phyloP scores from a whole-genome alignment of 2,888 invertebrate species.

The Lumbricus terrestris region DNA sequence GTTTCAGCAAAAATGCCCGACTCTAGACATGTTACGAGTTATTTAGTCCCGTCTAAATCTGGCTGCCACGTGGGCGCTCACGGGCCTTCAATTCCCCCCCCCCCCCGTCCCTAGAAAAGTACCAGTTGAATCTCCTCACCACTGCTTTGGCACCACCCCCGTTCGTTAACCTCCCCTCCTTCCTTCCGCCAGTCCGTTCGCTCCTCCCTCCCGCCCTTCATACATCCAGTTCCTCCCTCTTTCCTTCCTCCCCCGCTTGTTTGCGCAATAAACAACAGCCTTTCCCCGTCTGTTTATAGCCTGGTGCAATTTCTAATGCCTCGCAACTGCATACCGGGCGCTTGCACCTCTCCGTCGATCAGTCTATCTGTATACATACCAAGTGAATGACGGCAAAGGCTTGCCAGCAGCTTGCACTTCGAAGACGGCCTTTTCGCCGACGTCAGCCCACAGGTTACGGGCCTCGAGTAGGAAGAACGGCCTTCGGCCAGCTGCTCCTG shows the following conservation, averaged over 20 bases:
- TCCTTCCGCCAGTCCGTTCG: neutral
- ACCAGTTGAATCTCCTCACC: too few relatives aligned
- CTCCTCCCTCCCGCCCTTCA: neutral
- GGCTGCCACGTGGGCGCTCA: neutral
- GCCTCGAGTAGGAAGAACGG: constrained; percentile 50
- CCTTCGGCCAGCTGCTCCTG: constrained; percentile 33
- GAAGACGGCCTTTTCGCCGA: constrained; percentile 53
- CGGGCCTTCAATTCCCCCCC: neutral
- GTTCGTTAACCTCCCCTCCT: neutral
- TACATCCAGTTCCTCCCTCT: neutral
- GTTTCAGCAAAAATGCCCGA: neutral
- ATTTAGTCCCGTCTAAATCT: neutral
- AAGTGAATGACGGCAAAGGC: constrained; percentile 54
- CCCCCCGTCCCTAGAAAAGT: too few relatives aligned
- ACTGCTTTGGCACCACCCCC: too few relatives aligned
- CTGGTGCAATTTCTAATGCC: neutral
- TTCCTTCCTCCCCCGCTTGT: neutral
- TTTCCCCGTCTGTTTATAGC: neutral
- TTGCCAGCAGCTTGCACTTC: constrained; percentile 50
- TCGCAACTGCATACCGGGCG: neutral
- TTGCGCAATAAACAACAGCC: neutral
- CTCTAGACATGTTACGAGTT: too few relatives aligned
- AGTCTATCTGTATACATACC: constrained; percentile 43
- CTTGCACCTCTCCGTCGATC: neutral
- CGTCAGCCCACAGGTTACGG: constrained; percentile 48